Conservation (phyloP, 2,113 vertebrate genomes). For the Eira barbara region DNA sequence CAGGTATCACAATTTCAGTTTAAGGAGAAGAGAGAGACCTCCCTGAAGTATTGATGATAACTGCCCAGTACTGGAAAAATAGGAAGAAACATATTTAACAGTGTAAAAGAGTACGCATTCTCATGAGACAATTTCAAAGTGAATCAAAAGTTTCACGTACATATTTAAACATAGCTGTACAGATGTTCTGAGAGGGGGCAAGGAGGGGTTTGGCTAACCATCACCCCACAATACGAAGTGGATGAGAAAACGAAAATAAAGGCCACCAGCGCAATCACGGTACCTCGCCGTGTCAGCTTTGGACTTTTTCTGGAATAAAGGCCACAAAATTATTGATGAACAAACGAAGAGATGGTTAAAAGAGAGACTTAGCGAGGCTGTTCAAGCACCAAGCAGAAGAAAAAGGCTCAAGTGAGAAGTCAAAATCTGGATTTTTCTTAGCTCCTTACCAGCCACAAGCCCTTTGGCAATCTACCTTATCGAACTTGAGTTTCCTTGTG, state of each 20-base stretch:
- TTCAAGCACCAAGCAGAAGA: background rate
- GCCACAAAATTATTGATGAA: background rate
- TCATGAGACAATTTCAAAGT: background rate
- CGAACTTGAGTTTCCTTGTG: background rate
- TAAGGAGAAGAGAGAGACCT: background rate
- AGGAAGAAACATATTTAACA: background rate
- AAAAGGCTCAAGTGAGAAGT: background rate
- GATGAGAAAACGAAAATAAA: background rate
- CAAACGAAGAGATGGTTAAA: background rate
- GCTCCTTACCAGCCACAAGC: background rate
- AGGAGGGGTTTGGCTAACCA: background rate
- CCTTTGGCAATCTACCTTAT: background rate
- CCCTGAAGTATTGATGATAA: background rate
- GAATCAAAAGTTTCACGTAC: background rate
- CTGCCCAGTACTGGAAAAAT: background rate
- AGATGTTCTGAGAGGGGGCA: background rate
- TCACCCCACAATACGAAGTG: background rate
- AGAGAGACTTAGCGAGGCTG: background rate
- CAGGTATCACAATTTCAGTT: background rate
- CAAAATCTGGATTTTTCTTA: background rate
- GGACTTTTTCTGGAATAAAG: conserved; percentile 3
- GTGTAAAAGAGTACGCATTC: background rate
- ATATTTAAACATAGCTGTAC: background rate
- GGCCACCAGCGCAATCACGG: background rate
- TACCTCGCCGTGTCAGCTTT: background rate